Percentiles rank a stretch among this genome's conserved stretches.
Evolutionary conservation across 2,797 vertebrate genomes (phyloP).

Genomic region (Spea hammondii): DNA sequence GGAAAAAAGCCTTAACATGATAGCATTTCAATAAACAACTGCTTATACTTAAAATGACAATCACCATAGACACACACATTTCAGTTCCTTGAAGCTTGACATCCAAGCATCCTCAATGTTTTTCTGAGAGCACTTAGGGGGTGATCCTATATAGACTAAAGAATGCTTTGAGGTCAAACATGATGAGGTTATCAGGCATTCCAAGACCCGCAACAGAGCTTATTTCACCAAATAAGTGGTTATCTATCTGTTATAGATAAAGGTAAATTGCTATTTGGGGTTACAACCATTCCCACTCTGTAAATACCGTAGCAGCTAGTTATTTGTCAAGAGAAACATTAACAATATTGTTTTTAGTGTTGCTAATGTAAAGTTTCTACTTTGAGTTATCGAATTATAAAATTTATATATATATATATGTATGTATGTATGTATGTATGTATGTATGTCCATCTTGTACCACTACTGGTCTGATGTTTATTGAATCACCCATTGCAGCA

Average conservation of each 20-base stretch:
- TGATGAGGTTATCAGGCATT: constrained; percentile 11
- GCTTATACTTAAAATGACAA: background rate
- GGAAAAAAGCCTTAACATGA: too few species aligned
- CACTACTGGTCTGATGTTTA: too few species aligned
- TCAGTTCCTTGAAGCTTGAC: background rate
- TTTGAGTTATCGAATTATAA: too few species aligned
- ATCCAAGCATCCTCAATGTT: background rate
- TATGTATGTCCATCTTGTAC: too few species aligned
- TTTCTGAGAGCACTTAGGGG: background rate
- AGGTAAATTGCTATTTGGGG: background rate
- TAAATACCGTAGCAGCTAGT: background rate
- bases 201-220: background rate
- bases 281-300: background rate
- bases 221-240: constrained; percentile 1
- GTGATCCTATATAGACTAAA: background rate
- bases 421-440: too few species aligned
- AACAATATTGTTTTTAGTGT: too few species aligned
- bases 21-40: too few species aligned
- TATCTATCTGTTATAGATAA: constrained; percentile 12
- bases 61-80: background rate
- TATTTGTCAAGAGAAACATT: background rate
- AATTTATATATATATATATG: too few species aligned
- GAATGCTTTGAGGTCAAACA: constrained; percentile 27
- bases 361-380: too few species aligned
- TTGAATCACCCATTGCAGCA: too few species aligned